phyloP scores from a whole-genome alignment of 2,797 vertebrate genomes.

The Hyperoplus immaculatus region DNA sequence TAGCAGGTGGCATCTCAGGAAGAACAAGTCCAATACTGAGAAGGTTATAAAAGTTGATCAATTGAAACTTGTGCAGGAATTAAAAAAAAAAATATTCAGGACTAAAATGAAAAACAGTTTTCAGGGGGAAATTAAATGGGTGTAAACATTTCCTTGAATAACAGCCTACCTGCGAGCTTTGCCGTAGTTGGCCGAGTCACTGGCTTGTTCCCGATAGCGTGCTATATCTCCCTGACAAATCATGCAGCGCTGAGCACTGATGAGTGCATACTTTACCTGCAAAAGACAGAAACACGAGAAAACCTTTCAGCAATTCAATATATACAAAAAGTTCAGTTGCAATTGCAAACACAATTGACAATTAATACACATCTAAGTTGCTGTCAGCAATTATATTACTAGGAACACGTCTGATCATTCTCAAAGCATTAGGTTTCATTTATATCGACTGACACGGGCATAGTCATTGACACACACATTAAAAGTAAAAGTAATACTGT shows the following conservation, averaged over 20 bases:
- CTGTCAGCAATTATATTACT: not conserved
- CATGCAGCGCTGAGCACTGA: constrained; percentile 97
- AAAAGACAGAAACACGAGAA: constrained; percentile 34
- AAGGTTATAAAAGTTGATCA: not conserved
- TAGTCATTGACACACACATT: not conserved
- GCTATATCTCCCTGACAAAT: constrained; percentile 98
- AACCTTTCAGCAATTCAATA: not conserved
- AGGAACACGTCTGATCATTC: not conserved
- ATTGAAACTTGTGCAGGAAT: not conserved
- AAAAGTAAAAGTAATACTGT: constrained; percentile 23
- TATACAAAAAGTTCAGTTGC: not conserved
- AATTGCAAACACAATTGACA: not conserved
- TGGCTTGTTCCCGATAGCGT: constrained; percentile 95
- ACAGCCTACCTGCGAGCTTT: constrained; percentile 94
- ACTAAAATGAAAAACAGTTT: not conserved
- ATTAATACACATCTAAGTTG: not conserved
- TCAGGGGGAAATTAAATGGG: not conserved
- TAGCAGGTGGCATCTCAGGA: not conserved
- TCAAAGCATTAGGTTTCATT: not conserved
- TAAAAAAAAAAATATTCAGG: not conserved
- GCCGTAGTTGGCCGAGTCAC: constrained; percentile 95
- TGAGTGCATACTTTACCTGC: constrained; percentile 97
- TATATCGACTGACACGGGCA: not conserved
- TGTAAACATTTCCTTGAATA: not conserved
- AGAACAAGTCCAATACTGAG: not conserved